Evolutionary conservation across 2,113 vertebrate genomes (phyloP), one percentile per base, ranked within the genome.

Genomic region (Rhynchopsitta pachyrhyncha): DNA sequence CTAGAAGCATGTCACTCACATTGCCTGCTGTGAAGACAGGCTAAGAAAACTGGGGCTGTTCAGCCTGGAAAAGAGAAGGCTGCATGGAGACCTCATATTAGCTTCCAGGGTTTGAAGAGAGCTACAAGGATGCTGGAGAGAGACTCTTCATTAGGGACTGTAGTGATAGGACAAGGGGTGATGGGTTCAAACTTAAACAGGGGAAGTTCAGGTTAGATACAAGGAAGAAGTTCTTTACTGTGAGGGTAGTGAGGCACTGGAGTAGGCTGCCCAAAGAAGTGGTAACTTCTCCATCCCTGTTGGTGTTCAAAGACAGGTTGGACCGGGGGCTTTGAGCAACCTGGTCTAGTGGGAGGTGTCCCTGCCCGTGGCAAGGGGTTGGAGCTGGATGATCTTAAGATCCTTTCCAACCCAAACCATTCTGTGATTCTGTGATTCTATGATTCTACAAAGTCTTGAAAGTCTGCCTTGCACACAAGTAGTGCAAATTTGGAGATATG

Each of bases 1-100:
- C 33, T 68, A 47, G 47, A 74, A 91, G 52, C 6, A 0, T 0
- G 0, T 53, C 16, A 6, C 64, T 88, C 42, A 8, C 2, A 0
- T 41, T 57, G n/a, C 75, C 37, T 37, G 25, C 10, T 49, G 15
- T 59, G 33, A 59, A 23, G 57, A 35, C 33, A 59, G 57, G 57
- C 9, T 59, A 24, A 59, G 57, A 59, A 59, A 59, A 35, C 9
- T 5, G 9, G 33, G 19, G 33, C 22, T 59, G 13, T 10, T 59
- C 22, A 59, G 33, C 33, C 57, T 35, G 57, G 33, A 24, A 22
- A 59, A n/a, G 33, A n/a, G 33, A 59, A 35, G 19, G 57, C 22
- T 59, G 33, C 2, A 3, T 35, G 33, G 57, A 35, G 33, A 59
- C 57, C 57, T 24, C 57, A 59, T 22, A 23, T 14, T 10, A 35